Evolutionary conservation across 2,797 vertebrate genomes (phyloP), one percentile per base, ranked within the genome.

Genomic region (Lates japonicus): DNA sequence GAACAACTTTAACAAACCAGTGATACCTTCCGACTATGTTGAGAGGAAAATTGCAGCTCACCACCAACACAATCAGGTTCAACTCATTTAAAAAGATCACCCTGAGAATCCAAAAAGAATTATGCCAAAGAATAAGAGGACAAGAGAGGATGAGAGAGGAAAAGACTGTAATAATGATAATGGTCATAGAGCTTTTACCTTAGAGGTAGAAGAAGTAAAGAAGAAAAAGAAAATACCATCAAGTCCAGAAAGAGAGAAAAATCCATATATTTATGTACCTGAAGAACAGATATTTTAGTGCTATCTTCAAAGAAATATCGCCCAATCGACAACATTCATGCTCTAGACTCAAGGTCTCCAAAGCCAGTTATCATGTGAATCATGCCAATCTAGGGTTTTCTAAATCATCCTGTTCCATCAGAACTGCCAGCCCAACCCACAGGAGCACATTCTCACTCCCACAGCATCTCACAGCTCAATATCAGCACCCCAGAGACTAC

Each of bases 331-430:
- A 80, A 48, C 63, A 73, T 48, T 70, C 61, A 63, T 60, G 37
- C 35, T 71, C 63, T 42, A 25, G 82, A 82, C 70, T 74, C 66
- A 71, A 58, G 39, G 61, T 63, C 70, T 70, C 31, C 2, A 81
- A 76, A 81, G 31, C 60, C 39, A 73, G n/a, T 84, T 70, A 85
- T 82, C 77, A 39, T 51, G 46, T 41, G 81, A 87, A 80, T 88
- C 84, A 82, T 69, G 35, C 10, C 29, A 72, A 58, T 89, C 78
- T 69, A 19, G 29, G 9, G 12, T n/a, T 48, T 76, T 74, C 49
- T 37, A 1, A 76, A 79, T 3, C 2, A 69, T 75, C 63, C 31
- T 20, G 22, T 44, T 51, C 54, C 13, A 5, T 67, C 69, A 61
- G 54, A 69, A 42, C 1, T 3, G 46, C n/a, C 19, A 10, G 74